These are phyloP conservation scores for Bibio marci DNA, from an alignment of 2,888 invertebrate species.

Conservation along the genomic window DNA sequence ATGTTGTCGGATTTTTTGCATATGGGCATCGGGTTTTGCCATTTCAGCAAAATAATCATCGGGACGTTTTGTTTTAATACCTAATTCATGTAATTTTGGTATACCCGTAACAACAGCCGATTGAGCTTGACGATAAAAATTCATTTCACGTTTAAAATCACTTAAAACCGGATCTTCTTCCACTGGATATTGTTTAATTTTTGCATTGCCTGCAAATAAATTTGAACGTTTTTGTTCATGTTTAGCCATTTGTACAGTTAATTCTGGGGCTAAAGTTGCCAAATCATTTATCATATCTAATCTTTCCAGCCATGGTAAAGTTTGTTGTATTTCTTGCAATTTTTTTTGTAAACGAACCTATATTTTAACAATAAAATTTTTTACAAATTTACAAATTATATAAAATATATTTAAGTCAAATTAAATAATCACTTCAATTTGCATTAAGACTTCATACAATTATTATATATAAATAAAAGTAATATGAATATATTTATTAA, in stretches of 20 bases:
- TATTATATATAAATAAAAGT: background rate
- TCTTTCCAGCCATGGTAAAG: constrained; percentile 72
- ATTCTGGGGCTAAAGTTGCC: constrained; percentile 71
- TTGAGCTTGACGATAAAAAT: constrained; percentile 76
- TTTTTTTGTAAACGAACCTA: constrained; percentile 49
- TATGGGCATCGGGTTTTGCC: constrained; percentile 93
- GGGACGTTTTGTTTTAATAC: constrained; percentile 66
- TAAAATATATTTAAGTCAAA: constrained; percentile 19
- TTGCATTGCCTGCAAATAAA: constrained; percentile 49
- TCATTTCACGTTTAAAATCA: constrained; percentile 82
- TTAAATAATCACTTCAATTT: constrained; percentile 3
- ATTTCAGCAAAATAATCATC: constrained; percentile 98
- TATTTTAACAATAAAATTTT: constrained; percentile 8
- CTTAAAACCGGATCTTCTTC: constrained; percentile 65
- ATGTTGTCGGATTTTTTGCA: constrained; percentile 84
- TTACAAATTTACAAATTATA: background rate
- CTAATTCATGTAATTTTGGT: constrained; percentile 53
- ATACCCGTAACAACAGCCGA: constrained; percentile 70
- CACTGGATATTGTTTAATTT: constrained; percentile 42
- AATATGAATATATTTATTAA: no score
- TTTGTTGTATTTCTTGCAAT: constrained; percentile 48
- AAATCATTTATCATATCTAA: constrained; percentile 60
- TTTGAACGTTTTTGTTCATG: constrained; percentile 53
- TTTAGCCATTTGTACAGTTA: constrained; percentile 57
- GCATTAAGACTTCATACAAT: constrained; percentile 1